Percentiles rank a stretch among this genome's conserved stretches.
Evolutionary conservation across 1,140 invertebrate genomes (phyloP).

Genomic region (Papilio helenus): DNA sequence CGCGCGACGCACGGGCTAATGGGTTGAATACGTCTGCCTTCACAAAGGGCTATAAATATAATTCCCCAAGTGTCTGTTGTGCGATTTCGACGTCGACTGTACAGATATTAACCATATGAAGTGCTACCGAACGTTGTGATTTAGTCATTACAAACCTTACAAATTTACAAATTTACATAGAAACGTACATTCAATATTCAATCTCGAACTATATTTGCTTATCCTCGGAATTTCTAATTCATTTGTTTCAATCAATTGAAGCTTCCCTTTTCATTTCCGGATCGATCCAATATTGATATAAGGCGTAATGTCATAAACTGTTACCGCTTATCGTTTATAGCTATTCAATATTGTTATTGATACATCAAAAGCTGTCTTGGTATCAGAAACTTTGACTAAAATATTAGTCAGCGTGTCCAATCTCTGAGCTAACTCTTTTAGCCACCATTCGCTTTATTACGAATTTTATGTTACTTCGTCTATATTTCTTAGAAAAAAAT

Average conservation of each 20-base stretch:
- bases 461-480: conserved; percentile 30
- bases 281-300: no score
- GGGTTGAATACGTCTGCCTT: conserved; percentile 68
- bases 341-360: neutral
- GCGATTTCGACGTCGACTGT: conserved; percentile 33
- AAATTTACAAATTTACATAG: neutral
- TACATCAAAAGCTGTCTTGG: neutral
- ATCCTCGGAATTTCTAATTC: no score
- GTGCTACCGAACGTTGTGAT: conserved; percentile 10
- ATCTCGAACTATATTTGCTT: no score
- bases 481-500: conserved; percentile 29
- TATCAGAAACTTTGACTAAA: neutral
- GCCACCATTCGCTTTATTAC: conserved; percentile 1
- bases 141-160: neutral
- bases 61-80: conserved; percentile 36
- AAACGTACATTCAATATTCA: neutral
- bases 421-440: conserved; percentile 10
- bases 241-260: no score
- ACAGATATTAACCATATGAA: conserved; percentile 29
- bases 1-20: conserved; percentile 69
- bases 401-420: neutral
- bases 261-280: no score
- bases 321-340: no score
- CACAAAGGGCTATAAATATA: conserved; percentile 69
- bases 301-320: no score